These are phyloP conservation scores for Poeciliopsis prolifica DNA, from an alignment of 2,113 vertebrate genomes.

Conservation along the genomic window DNA sequence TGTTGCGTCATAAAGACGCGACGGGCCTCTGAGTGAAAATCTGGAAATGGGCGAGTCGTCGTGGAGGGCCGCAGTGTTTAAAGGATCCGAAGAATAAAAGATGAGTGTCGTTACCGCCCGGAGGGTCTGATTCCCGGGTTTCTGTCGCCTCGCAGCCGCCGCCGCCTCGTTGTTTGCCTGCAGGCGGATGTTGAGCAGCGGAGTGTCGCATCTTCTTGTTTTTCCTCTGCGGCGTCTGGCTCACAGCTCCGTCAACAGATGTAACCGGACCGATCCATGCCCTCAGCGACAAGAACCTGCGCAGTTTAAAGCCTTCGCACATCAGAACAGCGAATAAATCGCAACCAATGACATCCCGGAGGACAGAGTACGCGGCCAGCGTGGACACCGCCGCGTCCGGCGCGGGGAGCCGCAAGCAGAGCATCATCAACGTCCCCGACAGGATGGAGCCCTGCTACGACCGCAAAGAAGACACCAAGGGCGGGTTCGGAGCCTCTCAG, in stretches of 20 bases:
- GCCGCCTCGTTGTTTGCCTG: not conserved
- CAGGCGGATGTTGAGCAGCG: constrained; percentile 41
- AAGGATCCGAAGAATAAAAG: not conserved
- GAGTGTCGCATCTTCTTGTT: constrained; percentile 33
- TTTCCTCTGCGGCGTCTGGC: constrained; percentile 28
- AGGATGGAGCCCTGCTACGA: constrained; percentile 68
- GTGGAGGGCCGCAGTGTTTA: not conserved
- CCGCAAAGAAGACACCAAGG: constrained; percentile 66
- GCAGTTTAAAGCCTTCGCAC: not conserved
- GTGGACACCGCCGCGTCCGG: constrained; percentile 60
- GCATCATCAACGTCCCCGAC: constrained; percentile 63
- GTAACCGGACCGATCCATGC: not conserved
- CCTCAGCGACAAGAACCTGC: not conserved
- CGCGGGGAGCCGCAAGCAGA: constrained; percentile 73
- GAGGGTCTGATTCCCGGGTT: not conserved
- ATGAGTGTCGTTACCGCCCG: not conserved
- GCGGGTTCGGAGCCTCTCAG: constrained; percentile 56
- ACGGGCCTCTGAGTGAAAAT: constrained; percentile 46
- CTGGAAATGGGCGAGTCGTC: constrained; percentile 47
- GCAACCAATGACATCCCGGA: constrained; percentile 64
- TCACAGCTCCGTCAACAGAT: constrained; percentile 2
- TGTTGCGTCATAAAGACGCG: constrained; percentile 46
- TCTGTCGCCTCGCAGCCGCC: not conserved
- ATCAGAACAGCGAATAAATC: constrained; percentile 3
- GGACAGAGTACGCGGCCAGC: constrained; percentile 62